phyloP scores from a whole-genome alignment of 1,140 invertebrate species.

The Calliopsis andreniformis region DNA sequence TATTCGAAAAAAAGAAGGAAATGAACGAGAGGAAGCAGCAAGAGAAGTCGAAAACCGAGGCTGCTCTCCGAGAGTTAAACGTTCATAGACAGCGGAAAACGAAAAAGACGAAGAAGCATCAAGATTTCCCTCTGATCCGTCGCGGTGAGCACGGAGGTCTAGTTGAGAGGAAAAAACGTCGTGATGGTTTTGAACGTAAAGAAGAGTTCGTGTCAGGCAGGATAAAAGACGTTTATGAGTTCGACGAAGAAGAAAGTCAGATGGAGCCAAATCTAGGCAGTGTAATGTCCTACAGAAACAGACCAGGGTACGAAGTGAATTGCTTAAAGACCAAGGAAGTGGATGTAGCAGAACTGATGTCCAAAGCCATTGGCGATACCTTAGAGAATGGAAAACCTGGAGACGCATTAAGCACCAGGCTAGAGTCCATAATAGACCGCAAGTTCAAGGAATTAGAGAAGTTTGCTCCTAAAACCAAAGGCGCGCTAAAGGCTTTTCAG shows the following conservation, averaged over 20 bases:
- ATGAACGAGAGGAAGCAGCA: slow-evolving; percentile 73
- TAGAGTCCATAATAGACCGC: slow-evolving; percentile 68
- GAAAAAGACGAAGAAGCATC: slow-evolving; percentile 70
- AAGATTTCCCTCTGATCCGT: slow-evolving; percentile 75
- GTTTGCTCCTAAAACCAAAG: slow-evolving; percentile 76
- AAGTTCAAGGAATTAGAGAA: slow-evolving; percentile 75
- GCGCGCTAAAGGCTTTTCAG: slow-evolving; percentile 73
- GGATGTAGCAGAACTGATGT: slow-evolving; percentile 60
- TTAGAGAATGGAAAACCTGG: slow-evolving; percentile 64
- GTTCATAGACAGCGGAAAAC: slow-evolving; percentile 59
- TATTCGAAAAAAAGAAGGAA: slow-evolving; percentile 79
- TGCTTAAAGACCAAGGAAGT: slow-evolving; percentile 52
- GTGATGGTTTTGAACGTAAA: slow-evolving; percentile 61
- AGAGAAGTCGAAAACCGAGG: slow-evolving; percentile 56
- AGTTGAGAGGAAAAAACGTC: slow-evolving; percentile 74
- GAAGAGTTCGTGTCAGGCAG: slow-evolving; percentile 54
- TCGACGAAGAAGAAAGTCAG: slow-evolving; percentile 78
- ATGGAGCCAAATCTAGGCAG: slow-evolving; percentile 62
- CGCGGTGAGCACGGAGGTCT: slow-evolving; percentile 71
- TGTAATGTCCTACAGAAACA: slow-evolving; percentile 73
- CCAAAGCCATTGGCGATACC: slow-evolving; percentile 63
- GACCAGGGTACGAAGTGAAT: slow-evolving; percentile 53
- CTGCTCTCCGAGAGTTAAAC: slow-evolving; percentile 51
- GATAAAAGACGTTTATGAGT: slow-evolving; percentile 78
- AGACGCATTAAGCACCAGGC: slow-evolving; percentile 52